A percentile compares a stretch with the other conserved stretches of the same genome.
Evolutionary conservation across 2,888 invertebrate species (phyloP).

Genomic region (Cordilura impudica): DNA sequence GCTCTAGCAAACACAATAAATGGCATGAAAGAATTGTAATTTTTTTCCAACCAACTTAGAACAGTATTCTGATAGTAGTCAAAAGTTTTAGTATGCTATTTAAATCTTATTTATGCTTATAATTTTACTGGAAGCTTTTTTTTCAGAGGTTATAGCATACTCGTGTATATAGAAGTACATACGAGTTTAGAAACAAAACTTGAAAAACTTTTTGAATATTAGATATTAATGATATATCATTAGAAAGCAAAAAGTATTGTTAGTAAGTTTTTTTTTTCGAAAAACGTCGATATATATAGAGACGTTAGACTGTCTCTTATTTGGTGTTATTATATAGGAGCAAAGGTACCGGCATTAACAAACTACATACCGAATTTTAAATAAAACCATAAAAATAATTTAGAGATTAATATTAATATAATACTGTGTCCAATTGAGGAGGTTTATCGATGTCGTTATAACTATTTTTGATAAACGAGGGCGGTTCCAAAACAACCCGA

Average conservation of each 20-base stretch:
- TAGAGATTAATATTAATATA: no score
- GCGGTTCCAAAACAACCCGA: no score
- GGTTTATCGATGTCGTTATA: no score
- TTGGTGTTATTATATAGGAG: no score
- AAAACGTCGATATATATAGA: no score
- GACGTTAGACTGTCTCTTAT: no score
- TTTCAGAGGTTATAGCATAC: not conserved
- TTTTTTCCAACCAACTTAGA: not conserved
- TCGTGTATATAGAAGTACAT: not conserved
- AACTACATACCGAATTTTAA: no score
- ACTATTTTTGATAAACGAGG: no score
- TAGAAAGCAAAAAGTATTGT: not conserved
- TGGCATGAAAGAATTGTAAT: no score
- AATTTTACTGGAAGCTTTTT: not conserved
- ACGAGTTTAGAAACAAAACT: not conserved
- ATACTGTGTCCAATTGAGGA: no score
- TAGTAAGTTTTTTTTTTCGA: not conserved
- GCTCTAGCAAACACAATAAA: not conserved
- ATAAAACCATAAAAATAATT: no score
- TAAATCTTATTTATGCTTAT: not conserved
- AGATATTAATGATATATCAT: not conserved
- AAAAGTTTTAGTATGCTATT: not conserved
- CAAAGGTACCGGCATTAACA: no score
- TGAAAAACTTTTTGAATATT: not conserved
- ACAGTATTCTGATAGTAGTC: not conserved